Base-by-base conservation (phyloP, 2,113 vertebrate genomes). In the Ailuropoda melanoleuca region DNA sequence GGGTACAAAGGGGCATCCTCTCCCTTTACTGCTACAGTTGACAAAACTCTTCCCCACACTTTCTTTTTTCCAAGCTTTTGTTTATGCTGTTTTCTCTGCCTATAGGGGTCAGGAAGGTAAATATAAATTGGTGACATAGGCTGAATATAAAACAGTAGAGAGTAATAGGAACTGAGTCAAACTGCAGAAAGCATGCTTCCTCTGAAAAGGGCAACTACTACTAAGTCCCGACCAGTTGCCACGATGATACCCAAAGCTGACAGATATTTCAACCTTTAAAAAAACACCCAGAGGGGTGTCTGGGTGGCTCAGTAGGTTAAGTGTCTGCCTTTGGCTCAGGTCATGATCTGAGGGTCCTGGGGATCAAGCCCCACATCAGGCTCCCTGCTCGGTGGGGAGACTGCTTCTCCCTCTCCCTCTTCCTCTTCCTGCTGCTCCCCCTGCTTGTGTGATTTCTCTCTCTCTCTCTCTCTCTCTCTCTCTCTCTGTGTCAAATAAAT, bases 11-110 rank as follows among this genome's bases (percentile, higher is more conserved):
- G 80, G 31, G 60, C 34, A 89, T 4, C 72, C 9, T 66, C 18
- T 86, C 37, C 58, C 9, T 48, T 72, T 75, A 72, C 34, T 48
- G 55, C 7, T 72, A 84, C 37, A 56, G 93, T 82, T 68, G 23
- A 17, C 18, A 56, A 90, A 78, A 83, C 15, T 53, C 8, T 75
- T 82, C 75, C 17, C 7, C 21, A 24, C 24, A 70, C n/a, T 43
- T 19, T 81, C 19, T 93, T 37, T 92, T 96, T 80, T n/a, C 56
- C 83, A 84, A 60, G 64, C n/a, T 84, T 78, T 77, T 94, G 19
- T 91, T 90, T 70, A 74, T 90, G 29, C 4, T 82, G 0, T 89
- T 66, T 89, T 90, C 55, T 93, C 74, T 87, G 8, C 46, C 29
- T 86, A 60, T 37, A 58, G 24, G 21, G 37, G 34, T 2, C 37